Conservation (phyloP, 1,140 invertebrate species). For the Conus ventricosus region DNA sequence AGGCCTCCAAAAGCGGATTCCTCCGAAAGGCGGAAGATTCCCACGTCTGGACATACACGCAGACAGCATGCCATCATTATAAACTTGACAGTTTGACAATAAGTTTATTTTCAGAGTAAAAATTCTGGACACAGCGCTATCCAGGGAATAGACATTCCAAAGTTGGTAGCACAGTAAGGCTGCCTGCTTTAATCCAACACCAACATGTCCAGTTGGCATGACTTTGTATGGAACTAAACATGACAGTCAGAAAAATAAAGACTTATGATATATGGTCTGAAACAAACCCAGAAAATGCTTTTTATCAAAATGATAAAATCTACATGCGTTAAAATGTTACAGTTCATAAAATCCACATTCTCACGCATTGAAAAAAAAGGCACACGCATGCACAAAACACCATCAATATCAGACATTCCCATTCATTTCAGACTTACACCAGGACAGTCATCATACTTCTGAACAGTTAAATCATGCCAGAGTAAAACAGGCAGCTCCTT, state of each 20-base stretch:
- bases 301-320: not conserved
- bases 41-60: no score
- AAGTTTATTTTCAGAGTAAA: not conserved
- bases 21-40: no score
- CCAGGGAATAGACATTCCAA: not conserved
- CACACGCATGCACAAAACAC: not conserved
- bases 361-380: not conserved
- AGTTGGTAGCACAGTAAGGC: constrained; percentile 1
- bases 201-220: not conserved
- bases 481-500: not conserved
- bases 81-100: not conserved
- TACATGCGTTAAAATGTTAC: not conserved
- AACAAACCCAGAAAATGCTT: not conserved
- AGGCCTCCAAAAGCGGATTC: no score
- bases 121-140: not conserved
- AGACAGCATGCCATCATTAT: no score
- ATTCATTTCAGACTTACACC: not conserved
- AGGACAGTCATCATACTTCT: not conserved
- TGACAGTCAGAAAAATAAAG: not conserved
- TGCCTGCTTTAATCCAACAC: not conserved
- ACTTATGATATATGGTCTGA: not conserved
- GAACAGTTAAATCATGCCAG: constrained; percentile 4
- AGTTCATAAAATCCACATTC: not conserved
- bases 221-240: not conserved
- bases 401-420: not conserved